Conservation (phyloP, 1,140 invertebrate species). For the Zophobas morio region DNA sequence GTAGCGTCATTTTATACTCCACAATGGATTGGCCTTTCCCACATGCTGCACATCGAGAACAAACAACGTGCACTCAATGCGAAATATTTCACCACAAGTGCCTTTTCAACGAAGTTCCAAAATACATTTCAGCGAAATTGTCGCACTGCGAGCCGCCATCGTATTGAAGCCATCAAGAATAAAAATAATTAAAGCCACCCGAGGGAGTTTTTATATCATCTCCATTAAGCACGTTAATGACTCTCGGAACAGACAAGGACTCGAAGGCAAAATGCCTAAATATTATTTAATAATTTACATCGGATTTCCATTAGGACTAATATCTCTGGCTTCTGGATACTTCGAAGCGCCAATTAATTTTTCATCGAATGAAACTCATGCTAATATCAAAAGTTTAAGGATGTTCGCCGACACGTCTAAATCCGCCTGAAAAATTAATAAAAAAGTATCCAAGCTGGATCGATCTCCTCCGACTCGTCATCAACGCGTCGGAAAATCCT, state of each 20-base stretch:
- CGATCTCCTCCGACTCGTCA: conserved; percentile 6
- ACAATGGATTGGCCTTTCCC: too few relatives aligned
- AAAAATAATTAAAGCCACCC: background rate
- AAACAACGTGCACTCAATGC: too few relatives aligned
- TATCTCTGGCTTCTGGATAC: conserved; percentile 4
- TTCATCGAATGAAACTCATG: conserved; percentile 11
- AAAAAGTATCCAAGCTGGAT: conserved; percentile 10
- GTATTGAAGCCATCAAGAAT: background rate
- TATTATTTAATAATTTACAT: conserved; percentile 37
- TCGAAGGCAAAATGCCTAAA: conserved; percentile 11
- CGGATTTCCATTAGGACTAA: conserved; percentile 22
- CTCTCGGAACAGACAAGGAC: conserved; percentile 1
- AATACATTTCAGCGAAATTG: too few relatives aligned
- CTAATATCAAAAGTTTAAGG: conserved; percentile 23
- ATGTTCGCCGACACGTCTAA: conserved; percentile 15
- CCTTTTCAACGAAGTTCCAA: too few relatives aligned
- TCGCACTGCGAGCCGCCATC: too few relatives aligned
- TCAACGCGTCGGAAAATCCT: background rate
- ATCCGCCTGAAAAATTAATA: conserved; percentile 23
- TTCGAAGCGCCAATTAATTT: conserved; percentile 13
- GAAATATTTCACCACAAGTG: too few relatives aligned
- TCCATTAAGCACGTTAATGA: background rate
- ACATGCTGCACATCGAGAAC: too few relatives aligned
- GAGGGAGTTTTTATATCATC: conserved; percentile 1
- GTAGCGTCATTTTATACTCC: too few relatives aligned